Percentiles rank a stretch among this genome's conserved stretches.
Evolutionary conservation across 2,113 vertebrate species (phyloP).

Genomic region (Leptodactylus fuscus): DNA sequence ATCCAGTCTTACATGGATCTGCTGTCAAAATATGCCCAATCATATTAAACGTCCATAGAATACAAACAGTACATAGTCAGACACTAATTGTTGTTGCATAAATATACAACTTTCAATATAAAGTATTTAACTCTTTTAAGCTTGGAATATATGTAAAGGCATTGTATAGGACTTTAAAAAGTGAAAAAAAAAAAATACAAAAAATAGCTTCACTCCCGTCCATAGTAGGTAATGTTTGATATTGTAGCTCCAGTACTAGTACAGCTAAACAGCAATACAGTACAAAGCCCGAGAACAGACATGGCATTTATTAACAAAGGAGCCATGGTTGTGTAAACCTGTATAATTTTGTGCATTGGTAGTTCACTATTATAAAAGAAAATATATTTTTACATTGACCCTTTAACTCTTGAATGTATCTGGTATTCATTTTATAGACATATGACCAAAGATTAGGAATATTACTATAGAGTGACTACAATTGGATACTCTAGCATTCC

Average conservation of each 20-base stretch:
- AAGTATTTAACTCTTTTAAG: neutral
- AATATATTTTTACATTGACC: no score
- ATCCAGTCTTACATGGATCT: constrained; percentile 58
- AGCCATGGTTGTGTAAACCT: no score
- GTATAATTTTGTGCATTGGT: no score
- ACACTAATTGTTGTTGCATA: neutral
- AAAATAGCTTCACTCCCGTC: neutral
- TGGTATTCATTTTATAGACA: no score
- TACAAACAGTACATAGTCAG: neutral
- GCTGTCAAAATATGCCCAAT: constrained; percentile 38
- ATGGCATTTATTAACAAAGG: no score
- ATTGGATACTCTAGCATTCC: neutral
- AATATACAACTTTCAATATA: neutral
- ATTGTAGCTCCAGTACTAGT: no score
- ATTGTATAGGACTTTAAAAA: neutral
- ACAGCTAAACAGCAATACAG: no score
- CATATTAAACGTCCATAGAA: constrained; percentile 24
- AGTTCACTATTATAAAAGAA: no score
- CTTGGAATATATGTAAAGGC: neutral
- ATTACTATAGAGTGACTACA: no score
- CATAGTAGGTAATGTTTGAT: neutral
- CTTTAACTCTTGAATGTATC: no score
- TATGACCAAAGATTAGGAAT: no score
- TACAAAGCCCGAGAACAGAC: no score
- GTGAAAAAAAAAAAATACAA: neutral